Percentiles rank a stretch among this genome's conserved stretches.
These are phyloP conservation scores for Pristionchus mayeri DNA, from an alignment of 2,888 invertebrate genomes.

Conservation along the genomic window DNA sequence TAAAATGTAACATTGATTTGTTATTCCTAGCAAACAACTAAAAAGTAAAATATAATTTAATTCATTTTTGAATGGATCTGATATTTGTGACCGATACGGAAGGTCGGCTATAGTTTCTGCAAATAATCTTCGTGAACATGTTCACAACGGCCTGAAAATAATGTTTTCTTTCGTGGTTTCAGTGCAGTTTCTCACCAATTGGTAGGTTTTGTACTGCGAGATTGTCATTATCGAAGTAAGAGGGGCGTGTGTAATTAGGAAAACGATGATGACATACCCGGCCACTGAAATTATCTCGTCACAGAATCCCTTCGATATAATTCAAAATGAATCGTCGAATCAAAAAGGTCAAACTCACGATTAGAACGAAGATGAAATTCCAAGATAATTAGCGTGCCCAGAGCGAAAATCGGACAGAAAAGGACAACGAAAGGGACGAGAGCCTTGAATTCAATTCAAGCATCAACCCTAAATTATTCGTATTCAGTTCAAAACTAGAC, in stretches of 20 bases:
- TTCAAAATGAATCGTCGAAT: neutral
- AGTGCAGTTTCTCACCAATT: neutral
- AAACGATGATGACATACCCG: neutral
- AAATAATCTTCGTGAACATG: too few species aligned
- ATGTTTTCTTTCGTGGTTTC: neutral
- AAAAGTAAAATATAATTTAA: too few species aligned
- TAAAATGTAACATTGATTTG: too few species aligned
- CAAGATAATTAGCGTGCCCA: neutral
- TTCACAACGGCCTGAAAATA: neutral
- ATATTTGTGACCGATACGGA: too few species aligned
- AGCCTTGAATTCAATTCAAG: neutral
- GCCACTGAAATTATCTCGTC: neutral
- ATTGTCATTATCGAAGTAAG: neutral
- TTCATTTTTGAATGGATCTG: too few species aligned
- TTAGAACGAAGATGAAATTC: neutral
- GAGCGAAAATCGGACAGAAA: neutral
- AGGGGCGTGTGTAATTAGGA: neutral
- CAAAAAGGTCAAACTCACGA: neutral
- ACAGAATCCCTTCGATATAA: neutral
- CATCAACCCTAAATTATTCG: neutral
- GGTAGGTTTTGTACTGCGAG: neutral
- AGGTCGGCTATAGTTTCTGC: too few species aligned
- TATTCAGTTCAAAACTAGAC: too few species aligned
- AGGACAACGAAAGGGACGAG: neutral
- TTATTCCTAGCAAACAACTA: too few species aligned